A percentile compares a stretch with the other conserved stretches of the same genome.
phyloP scores from a whole-genome alignment of 2,113 vertebrate genomes.

The Menura novaehollandiae region DNA sequence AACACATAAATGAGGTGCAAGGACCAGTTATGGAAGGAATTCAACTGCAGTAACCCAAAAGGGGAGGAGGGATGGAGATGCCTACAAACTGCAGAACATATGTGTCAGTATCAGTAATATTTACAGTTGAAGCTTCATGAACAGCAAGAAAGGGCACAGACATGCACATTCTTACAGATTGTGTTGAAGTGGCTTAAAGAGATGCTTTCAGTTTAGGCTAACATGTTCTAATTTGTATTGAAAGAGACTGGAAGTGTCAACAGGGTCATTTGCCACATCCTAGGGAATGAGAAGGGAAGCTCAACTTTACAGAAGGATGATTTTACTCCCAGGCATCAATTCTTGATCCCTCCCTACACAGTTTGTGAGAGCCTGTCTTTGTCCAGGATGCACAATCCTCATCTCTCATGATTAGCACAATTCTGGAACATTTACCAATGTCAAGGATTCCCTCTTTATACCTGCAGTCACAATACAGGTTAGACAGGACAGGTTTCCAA shows the following conservation, averaged over 20 bases:
- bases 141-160: slow-evolving; percentile 44
- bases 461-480: neutral
- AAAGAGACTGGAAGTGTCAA: slow-evolving; percentile 33
- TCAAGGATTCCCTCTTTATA: neutral
- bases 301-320: neutral
- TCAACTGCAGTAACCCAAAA: neutral
- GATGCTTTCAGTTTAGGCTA: slow-evolving; percentile 48
- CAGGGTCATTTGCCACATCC: slow-evolving; percentile 4
- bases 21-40: neutral
- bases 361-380: neutral
- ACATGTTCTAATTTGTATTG: slow-evolving; percentile 45
- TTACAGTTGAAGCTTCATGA: slow-evolving; percentile 14
- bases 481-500: neutral
- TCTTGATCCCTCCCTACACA: neutral
- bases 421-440: neutral
- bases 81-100: slow-evolving; percentile 41
- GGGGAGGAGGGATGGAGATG: neutral
- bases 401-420: neutral
- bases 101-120: slow-evolving; percentile 38
- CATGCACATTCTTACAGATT: slow-evolving; percentile 44
- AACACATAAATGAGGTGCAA: neutral
- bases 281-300: neutral
- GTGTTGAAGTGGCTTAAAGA: slow-evolving; percentile 41
- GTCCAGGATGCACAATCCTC: neutral
- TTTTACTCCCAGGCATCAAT: neutral